Evolutionary conservation across 2,797 vertebrate genomes (phyloP).

Genomic region (Loriculus beryllinus): DNA sequence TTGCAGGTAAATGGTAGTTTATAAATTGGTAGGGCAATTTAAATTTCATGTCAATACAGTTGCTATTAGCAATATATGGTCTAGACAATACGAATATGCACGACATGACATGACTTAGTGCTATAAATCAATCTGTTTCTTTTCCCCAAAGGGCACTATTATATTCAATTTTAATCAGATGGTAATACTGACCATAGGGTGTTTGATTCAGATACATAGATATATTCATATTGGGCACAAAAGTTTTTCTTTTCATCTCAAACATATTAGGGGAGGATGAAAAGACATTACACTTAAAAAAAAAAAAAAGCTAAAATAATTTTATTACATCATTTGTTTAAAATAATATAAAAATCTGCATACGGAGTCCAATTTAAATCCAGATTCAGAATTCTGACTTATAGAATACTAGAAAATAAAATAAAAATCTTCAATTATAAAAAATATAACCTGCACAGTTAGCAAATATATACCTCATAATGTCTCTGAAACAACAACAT

Average conservation of each 20-base stretch:
- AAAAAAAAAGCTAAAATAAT: not conserved
- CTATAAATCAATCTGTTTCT: not conserved
- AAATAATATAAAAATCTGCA: not conserved
- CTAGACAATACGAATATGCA: not conserved
- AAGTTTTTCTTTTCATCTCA: not conserved
- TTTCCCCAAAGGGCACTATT: not conserved
- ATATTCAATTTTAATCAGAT: not conserved
- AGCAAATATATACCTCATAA: not conserved
- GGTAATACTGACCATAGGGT: not conserved
- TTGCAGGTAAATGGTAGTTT: not conserved
- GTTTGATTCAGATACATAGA: not conserved
- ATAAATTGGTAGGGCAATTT: not conserved
- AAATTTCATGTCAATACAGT: not conserved
- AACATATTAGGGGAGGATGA: not conserved
- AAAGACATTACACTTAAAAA: not conserved
- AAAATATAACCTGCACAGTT: not conserved
- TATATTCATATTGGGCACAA: not conserved
- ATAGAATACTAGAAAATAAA: not conserved
- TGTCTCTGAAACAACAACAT: not conserved
- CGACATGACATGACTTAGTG: not conserved
- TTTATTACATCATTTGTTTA: not conserved
- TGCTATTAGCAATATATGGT: not conserved
- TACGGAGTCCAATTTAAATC: not conserved
- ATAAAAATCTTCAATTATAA: not conserved
- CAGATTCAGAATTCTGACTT: not conserved